A percentile compares a stretch with the other conserved stretches of the same genome.
Evolutionary conservation across 2,888 invertebrate species (phyloP).

Genomic region (Tubulanus polymorphus): DNA sequence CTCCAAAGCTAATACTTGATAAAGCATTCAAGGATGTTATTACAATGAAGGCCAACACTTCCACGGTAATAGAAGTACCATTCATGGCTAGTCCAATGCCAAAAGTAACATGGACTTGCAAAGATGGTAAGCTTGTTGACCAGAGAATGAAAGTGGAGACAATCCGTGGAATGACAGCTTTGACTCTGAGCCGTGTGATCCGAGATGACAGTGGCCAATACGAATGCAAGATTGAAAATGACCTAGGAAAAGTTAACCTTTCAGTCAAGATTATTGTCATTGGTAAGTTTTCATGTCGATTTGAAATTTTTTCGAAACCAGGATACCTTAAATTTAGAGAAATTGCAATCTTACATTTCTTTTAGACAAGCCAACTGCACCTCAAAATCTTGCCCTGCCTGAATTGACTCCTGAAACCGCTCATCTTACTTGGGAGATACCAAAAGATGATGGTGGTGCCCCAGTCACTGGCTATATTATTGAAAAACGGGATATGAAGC

Average conservation of each 20-base stretch:
- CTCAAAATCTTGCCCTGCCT: constrained; percentile 37
- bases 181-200: constrained; percentile 62
- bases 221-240: constrained; percentile 72
- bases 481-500: constrained; percentile 40
- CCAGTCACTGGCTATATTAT: constrained; percentile 38
- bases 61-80: constrained; percentile 37
- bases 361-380: constrained; percentile 35
- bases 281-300: constrained; percentile 56
- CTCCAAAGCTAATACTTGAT: constrained; percentile 42
- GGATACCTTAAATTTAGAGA: constrained; percentile 63
- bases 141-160: constrained; percentile 23
- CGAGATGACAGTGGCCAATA: constrained; percentile 79
- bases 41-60: constrained; percentile 41
- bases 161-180: constrained; percentile 25
- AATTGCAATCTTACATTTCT: constrained; percentile 59
- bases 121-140: constrained; percentile 23
- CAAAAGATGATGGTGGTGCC: constrained; percentile 43
- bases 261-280: constrained; percentile 73
- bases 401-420: constrained; percentile 38
- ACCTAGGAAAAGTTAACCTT: constrained; percentile 65
- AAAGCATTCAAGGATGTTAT: constrained; percentile 43
- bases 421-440: constrained; percentile 53
- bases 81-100: constrained; percentile 30
- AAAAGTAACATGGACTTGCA: constrained; percentile 28
- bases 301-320: constrained; percentile 75